phyloP scores from a whole-genome alignment of 2,888 invertebrate species.

The Lasioglossum malachurum region DNA sequence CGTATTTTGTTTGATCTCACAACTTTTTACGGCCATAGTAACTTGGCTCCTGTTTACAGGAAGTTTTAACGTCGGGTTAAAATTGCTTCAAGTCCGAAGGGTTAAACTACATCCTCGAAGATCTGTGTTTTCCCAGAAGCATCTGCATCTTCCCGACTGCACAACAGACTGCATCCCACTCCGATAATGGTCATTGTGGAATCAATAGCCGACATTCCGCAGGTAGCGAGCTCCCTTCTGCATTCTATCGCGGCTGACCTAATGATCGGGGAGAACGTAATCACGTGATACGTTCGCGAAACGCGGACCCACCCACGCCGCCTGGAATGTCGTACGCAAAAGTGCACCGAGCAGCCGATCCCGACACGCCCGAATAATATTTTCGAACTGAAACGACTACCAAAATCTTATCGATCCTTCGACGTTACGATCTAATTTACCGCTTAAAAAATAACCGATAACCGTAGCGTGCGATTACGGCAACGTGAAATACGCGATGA shows the following conservation, averaged over 20 bases:
- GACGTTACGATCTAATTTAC: neutral
- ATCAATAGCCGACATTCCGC: conserved; percentile 68
- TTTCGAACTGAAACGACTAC: neutral
- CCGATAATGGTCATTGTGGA: conserved; percentile 47
- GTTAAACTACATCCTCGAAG: too few relatives aligned
- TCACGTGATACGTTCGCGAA: conserved; percentile 68
- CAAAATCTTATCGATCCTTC: neutral
- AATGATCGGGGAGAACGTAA: conserved; percentile 60
- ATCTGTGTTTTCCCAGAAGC: too few relatives aligned
- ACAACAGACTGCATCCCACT: conserved; percentile 34
- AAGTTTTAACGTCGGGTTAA: too few relatives aligned
- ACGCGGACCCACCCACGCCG: conserved; percentile 61
- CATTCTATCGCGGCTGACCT: conserved; percentile 58
- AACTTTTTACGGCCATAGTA: too few relatives aligned
- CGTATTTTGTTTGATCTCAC: too few relatives aligned
- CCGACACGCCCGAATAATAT: neutral
- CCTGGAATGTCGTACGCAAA: conserved; percentile 58
- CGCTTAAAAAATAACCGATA: neutral
- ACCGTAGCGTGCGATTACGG: neutral
- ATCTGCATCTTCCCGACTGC: too few relatives aligned
- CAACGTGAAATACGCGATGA: neutral
- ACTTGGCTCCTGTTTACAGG: too few relatives aligned
- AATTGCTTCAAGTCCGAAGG: too few relatives aligned
- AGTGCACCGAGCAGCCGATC: neutral
- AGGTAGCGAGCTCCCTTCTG: conserved; percentile 62